phyloP scores from a whole-genome alignment of 2,113 vertebrate species.

The Clupea harengus region DNA sequence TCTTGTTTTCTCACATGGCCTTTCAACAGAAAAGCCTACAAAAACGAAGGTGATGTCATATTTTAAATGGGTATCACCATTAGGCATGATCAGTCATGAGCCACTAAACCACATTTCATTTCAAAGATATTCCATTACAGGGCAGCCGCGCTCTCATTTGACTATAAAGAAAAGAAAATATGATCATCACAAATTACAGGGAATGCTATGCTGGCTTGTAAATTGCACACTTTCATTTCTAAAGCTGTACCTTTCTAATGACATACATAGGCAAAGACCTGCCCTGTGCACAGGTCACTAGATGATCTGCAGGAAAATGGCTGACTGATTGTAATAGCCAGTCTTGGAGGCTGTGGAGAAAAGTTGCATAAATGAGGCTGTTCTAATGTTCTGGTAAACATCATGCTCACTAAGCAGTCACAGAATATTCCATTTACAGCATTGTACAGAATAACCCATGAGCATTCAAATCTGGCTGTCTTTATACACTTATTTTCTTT shows the following conservation, averaged over 20 bases:
- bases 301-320: background rate
- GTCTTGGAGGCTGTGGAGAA: background rate
- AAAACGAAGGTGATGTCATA: slow-evolving; percentile 52
- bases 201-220: background rate
- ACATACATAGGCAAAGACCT: background rate
- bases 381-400: background rate
- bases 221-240: background rate
- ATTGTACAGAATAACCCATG: background rate
- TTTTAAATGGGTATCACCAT: slow-evolving; percentile 38
- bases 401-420: background rate
- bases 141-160: slow-evolving; percentile 21
- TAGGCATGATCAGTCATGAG: slow-evolving; percentile 56
- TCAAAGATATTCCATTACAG: slow-evolving; percentile 49
- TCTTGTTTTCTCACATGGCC: slow-evolving; percentile 29
- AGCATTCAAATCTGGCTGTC: background rate
- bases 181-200: background rate
- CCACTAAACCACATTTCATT: slow-evolving; percentile 47
- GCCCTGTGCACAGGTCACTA: background rate
- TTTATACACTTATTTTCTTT: background rate
- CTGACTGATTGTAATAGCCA: background rate
- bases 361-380: background rate
- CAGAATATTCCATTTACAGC: background rate
- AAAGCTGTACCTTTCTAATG: background rate
- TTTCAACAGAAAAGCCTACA: slow-evolving; percentile 27
- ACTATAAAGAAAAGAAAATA: slow-evolving; percentile 26